Percentiles rank a stretch among this genome's conserved stretches.
These are phyloP conservation scores for Corythornis cristatus DNA, from an alignment of 2,113 vertebrate species.

Conservation along the genomic window DNA sequence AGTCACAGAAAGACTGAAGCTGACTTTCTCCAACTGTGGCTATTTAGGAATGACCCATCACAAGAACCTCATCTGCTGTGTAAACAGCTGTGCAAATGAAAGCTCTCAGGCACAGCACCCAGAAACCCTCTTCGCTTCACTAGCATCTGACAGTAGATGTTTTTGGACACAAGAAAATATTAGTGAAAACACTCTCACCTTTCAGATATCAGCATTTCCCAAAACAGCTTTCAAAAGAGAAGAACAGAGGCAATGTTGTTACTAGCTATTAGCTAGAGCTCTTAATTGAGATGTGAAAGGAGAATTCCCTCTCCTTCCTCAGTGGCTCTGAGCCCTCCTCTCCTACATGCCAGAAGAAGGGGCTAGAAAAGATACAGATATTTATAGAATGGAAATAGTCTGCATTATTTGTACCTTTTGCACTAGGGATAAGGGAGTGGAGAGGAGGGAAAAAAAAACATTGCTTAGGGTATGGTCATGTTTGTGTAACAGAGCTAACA, in stretches of 20 bases:
- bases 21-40: background rate
- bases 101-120: background rate
- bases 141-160: background rate
- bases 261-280: background rate
- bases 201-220: background rate
- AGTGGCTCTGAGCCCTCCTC: background rate
- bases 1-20: background rate
- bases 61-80: background rate
- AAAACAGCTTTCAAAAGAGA: background rate
- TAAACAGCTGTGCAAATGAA: background rate
- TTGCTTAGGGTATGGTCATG: fast-evolving
- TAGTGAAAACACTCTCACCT: background rate
- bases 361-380: background rate
- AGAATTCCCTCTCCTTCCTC: background rate
- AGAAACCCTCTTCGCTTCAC: background rate
- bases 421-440: background rate
- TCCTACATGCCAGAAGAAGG: background rate
- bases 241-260: background rate
- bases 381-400: background rate
- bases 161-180: background rate
- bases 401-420: background rate
- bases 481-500: background rate
- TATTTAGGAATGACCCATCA: background rate
- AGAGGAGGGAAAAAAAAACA: background rate
- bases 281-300: background rate